A percentile compares a stretch with the other conserved stretches of the same genome.
Conservation (phyloP, 2,113 vertebrate species). For the Montifringilla adamsi region DNA sequence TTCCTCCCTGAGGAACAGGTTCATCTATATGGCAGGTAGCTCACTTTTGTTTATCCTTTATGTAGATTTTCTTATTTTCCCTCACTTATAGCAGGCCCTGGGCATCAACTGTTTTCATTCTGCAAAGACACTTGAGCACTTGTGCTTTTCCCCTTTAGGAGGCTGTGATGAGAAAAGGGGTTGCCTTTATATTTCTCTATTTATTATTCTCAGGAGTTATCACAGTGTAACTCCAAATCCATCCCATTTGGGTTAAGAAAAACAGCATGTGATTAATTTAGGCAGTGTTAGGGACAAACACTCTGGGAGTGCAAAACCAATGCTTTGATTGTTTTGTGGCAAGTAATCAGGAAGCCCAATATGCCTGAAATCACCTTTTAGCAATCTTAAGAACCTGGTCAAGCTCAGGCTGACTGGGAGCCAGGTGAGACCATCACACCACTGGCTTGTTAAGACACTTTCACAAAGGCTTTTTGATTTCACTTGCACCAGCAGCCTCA, state of each 20-base stretch:
- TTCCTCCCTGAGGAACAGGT: background rate
- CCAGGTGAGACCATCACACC: background rate
- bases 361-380: background rate
- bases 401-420: background rate
- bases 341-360: background rate
- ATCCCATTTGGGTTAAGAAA: background rate
- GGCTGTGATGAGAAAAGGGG: background rate
- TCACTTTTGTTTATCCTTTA: background rate
- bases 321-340: background rate
- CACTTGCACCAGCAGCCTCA: conserved; percentile 2
- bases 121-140: background rate
- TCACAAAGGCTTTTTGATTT: conserved; percentile 35
- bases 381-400: background rate
- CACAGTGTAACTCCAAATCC: background rate
- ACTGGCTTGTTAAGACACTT: conserved; percentile 1
- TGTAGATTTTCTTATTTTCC: background rate
- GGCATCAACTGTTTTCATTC: background rate
- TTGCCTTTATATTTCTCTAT: background rate
- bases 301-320: background rate
- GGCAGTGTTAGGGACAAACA: background rate
- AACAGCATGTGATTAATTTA: background rate
- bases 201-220: background rate
- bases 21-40: background rate
- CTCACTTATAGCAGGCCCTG: background rate
- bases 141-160: background rate